phyloP scores from a whole-genome alignment of 2,113 vertebrate species.

The Gallinago undulata region DNA sequence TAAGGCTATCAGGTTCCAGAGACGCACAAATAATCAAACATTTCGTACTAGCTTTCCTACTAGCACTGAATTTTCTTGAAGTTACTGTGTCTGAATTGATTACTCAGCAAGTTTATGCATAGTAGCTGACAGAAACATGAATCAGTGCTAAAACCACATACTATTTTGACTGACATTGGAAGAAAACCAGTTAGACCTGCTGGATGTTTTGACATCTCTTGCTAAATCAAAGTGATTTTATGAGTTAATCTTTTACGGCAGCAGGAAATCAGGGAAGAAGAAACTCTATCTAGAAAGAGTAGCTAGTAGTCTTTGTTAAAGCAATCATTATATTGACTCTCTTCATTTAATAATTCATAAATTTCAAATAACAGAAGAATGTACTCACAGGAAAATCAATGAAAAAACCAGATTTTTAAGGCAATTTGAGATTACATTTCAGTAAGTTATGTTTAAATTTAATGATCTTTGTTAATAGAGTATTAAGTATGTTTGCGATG shows the following conservation, averaged over 20 bases:
- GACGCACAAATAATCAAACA: background rate
- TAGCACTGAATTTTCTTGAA: background rate
- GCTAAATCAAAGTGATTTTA: slow-evolving; percentile 58
- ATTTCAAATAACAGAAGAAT: background rate
- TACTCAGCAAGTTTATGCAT: slow-evolving; percentile 27
- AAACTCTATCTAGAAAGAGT: background rate
- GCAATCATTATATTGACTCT: background rate
- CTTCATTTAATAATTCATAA: slow-evolving; percentile 5
- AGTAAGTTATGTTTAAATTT: background rate
- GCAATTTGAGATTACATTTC: background rate
- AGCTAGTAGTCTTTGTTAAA: background rate
- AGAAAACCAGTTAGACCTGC: slow-evolving; percentile 53
- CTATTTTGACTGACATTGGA: slow-evolving; percentile 41
- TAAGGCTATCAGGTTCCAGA: background rate
- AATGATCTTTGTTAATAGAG: background rate
- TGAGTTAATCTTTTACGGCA: slow-evolving; percentile 35
- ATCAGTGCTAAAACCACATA: slow-evolving; percentile 37
- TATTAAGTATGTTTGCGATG: background rate
- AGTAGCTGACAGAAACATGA: slow-evolving; percentile 58
- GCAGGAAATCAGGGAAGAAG: slow-evolving; percentile 14
- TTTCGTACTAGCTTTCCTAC: background rate
- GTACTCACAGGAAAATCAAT: background rate
- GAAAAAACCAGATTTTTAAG: background rate
- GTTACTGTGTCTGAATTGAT: background rate
- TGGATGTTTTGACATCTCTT: slow-evolving; percentile 54